phyloP scores from a whole-genome alignment of 53 echinoderm and acorn worm species.

The Arbacia lixula region DNA sequence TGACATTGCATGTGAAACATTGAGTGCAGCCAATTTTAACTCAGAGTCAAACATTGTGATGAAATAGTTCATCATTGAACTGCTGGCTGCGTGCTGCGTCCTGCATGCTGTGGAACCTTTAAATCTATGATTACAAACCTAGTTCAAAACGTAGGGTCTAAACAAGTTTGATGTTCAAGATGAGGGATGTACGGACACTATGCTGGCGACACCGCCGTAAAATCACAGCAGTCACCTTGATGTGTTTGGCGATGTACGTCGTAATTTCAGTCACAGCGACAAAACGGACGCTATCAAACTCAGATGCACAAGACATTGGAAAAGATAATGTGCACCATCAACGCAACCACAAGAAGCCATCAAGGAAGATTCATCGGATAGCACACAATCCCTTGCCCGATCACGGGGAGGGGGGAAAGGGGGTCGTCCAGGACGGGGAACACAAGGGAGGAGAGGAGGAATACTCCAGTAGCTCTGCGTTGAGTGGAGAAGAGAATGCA shows the following conservation, averaged over 20 bases:
- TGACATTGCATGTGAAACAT: no score
- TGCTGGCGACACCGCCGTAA: conserved; percentile 25
- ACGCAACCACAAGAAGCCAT: conserved; percentile 1
- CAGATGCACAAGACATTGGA: conserved; percentile 18
- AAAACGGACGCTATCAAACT: neutral
- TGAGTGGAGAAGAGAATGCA: conserved; percentile 7
- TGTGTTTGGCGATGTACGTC: neutral
- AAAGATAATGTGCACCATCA: neutral
- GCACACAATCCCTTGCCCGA: conserved; percentile 18
- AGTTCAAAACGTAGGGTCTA: no score
- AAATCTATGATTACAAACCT: no score
- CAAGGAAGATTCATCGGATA: conserved; percentile 25
- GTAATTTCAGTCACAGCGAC: neutral
- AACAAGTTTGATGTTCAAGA: neutral
- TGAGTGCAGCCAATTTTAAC: no score
- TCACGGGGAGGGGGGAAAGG: conserved; percentile 19
- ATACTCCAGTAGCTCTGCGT: neutral
- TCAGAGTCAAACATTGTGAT: no score
- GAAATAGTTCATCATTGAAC: no score
- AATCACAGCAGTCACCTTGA: neutral
- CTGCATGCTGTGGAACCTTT: no score
- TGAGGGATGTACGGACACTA: conserved; percentile 5
- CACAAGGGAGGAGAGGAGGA: conserved; percentile 1
- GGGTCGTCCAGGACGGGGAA: neutral
- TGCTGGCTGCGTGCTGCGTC: neutral